Evolutionary conservation across 1,140 invertebrate genomes (phyloP).

Genomic region (Drosophila nebulosa): DNA sequence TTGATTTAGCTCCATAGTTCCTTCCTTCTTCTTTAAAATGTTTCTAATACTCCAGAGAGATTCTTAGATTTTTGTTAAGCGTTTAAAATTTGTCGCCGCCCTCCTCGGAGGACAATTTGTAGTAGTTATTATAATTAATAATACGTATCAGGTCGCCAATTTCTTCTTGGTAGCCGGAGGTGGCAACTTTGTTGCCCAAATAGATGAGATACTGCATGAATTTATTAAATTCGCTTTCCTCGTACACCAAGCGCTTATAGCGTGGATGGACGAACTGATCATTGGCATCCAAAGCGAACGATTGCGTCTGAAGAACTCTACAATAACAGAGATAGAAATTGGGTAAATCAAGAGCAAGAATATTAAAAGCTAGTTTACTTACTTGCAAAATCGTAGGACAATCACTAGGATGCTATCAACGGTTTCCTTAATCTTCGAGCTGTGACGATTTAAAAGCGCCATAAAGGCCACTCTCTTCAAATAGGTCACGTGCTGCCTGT

Average conservation of each 20-base stretch:
- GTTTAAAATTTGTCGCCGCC: not conserved
- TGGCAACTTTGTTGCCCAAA: constrained; percentile 69
- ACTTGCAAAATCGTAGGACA: constrained; percentile 87
- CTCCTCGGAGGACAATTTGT: constrained; percentile 36
- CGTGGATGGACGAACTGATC: constrained; percentile 62
- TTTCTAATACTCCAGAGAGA: not conserved
- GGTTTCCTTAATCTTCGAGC: constrained; percentile 84
- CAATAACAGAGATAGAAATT: not conserved
- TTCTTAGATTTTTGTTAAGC: not conserved
- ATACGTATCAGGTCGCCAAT: constrained; percentile 72
- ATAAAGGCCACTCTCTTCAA: constrained; percentile 87
- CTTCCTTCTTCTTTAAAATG: not conserved
- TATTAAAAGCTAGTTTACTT: constrained; percentile 12
- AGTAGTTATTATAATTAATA: constrained; percentile 77
- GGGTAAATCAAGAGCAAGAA: no score
- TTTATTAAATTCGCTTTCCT: constrained; percentile 74
- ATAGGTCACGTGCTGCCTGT: constrained; percentile 86
- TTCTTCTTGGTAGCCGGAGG: constrained; percentile 75
- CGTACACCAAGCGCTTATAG: constrained; percentile 61
- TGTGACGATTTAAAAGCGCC: constrained; percentile 86
- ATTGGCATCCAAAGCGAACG: constrained; percentile 47
- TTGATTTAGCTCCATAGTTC: not conserved
- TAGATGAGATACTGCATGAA: constrained; percentile 75
- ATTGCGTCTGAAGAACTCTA: constrained; percentile 61
- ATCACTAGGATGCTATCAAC: constrained; percentile 87